These are phyloP conservation scores for Xiphias gladius DNA, from an alignment of 2,113 vertebrate genomes.

Conservation along the genomic window DNA sequence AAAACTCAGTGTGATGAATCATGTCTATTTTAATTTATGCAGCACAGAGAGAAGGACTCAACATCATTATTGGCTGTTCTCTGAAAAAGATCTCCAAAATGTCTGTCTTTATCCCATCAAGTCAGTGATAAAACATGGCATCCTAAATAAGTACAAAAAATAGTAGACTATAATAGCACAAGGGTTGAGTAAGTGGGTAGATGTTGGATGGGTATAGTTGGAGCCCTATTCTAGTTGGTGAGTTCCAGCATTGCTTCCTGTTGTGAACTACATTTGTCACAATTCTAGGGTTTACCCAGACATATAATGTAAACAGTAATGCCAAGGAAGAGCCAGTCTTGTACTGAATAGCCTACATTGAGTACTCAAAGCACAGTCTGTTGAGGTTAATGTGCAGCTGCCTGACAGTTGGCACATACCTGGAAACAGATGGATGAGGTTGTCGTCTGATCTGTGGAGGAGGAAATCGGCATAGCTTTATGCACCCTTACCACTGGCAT, in stretches of 20 bases:
- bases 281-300: background rate
- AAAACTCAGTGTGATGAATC: too few relatives aligned
- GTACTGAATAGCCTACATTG: background rate
- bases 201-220: background rate
- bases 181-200: background rate
- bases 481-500: background rate
- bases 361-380: constrained; percentile 4
- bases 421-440: constrained; percentile 43
- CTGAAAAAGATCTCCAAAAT: too few relatives aligned
- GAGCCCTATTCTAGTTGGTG: background rate
- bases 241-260: background rate
- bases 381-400: constrained; percentile 52
- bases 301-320: background rate
- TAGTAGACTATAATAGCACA: background rate
- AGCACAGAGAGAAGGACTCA: too few relatives aligned
- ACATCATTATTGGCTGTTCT: too few relatives aligned
- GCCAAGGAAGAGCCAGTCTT: background rate
- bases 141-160: too few relatives aligned
- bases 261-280: background rate
- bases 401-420: constrained; percentile 39
- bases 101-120: too few relatives aligned
- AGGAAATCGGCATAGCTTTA: constrained; percentile 12
- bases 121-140: too few relatives aligned
- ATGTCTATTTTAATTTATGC: too few relatives aligned
- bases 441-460: constrained; percentile 19